Evolutionary conservation across 1,140 invertebrate species (phyloP), one percentile per base, ranked within the genome.

Genomic region (Drosophila quadrilineata): DNA sequence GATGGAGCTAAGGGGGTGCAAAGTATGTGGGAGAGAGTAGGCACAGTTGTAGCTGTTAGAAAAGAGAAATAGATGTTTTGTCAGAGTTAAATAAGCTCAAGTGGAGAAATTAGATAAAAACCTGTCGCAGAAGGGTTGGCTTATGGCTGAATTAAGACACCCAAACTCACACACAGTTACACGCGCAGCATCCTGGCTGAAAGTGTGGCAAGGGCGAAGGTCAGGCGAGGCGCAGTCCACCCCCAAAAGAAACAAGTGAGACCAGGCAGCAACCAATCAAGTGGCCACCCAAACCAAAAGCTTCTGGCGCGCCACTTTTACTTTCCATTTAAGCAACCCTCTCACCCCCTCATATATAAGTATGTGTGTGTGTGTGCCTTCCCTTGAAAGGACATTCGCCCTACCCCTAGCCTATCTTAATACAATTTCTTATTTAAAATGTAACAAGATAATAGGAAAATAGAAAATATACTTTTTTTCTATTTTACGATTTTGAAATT

Each of bases 51-150:
- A 22, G 19, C n/a, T n/a, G 16, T 16, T 9, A 4, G 5, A 22
- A 43, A 14, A 14, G 16, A n/a, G 6, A 21, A 56, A 56, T 38
- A 40, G 26, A 64, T 19, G 43, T 49, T n/a, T n/a, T 49, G 22
- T 5, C 21, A 60, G n/a, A n/a, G 36, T 35, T 48, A 59, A 70
- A 65, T 64, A 71, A 74, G 63, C 40, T 53, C 52, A 77, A 85
- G 79, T 69, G 79, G 79, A 85, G 79, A 85, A 85, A 85, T 85
- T 85, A 85, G 79, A 85, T 85, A 75, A 85, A 85, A 66, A 84
- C 79, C 70, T 68, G 71, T 85, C 66, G 70, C 41, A 35, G 35
- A 69, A 64, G 60, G 57, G 53, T 29, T 56, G 49, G 48, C 35
- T 74, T 28, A 26, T 8, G 31, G 79, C 79, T 86, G 74, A 85